A percentile compares a stretch with the other conserved stretches of the same genome.
Conservation (phyloP, 2,113 vertebrate genomes). For the Elgaria multicarinata region DNA sequence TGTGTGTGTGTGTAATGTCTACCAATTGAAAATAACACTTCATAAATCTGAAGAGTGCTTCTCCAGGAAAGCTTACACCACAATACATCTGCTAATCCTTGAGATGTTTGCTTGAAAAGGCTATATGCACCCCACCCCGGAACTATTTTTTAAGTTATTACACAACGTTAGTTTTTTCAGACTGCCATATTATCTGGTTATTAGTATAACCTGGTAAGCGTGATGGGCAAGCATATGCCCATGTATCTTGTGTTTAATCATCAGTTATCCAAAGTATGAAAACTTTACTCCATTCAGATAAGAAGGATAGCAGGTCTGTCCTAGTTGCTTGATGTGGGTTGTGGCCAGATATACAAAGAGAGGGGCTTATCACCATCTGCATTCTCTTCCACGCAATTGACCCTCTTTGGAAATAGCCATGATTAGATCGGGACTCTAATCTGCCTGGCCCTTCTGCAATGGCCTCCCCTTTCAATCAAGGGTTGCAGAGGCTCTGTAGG, state of each 20-base stretch:
- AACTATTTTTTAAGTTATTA: neutral
- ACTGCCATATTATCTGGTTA: neutral
- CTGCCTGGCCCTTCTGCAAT: neutral
- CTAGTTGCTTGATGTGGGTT: neutral
- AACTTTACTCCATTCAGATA: neutral
- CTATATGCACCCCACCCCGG: neutral
- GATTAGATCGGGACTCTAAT: neutral
- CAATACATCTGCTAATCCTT: neutral
- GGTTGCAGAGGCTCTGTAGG: neutral
- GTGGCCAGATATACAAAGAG: neutral
- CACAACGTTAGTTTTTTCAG: no score
- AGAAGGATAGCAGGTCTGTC: neutral
- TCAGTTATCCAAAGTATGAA: neutral
- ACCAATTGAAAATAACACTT: no score
- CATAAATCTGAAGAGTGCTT: no score
- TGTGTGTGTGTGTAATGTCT: neutral
- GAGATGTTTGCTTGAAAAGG: neutral
- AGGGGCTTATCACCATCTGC: neutral
- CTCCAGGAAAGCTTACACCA: neutral
- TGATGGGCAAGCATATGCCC: neutral
- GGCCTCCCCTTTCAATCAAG: neutral
- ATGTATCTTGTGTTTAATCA: neutral
- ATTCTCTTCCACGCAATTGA: neutral
- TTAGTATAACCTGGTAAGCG: neutral
- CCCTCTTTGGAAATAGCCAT: neutral